Evolutionary conservation across 2,888 invertebrate genomes (phyloP).

Genomic region (Apeira syringaria): DNA sequence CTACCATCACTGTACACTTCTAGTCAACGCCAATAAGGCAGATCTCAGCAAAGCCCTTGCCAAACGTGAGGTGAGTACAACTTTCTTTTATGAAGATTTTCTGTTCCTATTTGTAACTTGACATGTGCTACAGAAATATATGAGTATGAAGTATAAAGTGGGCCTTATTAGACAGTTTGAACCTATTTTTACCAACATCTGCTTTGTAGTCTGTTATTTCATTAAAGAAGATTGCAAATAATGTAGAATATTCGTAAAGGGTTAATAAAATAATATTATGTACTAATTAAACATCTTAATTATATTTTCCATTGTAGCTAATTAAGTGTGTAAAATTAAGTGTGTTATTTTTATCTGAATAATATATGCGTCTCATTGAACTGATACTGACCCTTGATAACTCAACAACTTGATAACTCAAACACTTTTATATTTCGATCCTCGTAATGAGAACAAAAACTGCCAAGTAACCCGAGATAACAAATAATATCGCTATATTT

Average conservation of each 20-base stretch:
- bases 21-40: conserved; percentile 93
- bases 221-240: too few species aligned
- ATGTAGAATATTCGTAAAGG: too few species aligned
- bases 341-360: conserved; percentile 3
- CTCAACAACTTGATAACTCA: conserved; percentile 5
- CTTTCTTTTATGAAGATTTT: conserved; percentile 15
- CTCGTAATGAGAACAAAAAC: background rate
- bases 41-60: conserved; percentile 88
- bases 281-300: background rate
- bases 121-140: too few species aligned
- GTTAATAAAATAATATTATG: too few species aligned
- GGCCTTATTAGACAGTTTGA: too few species aligned
- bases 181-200: too few species aligned
- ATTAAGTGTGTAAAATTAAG: too few species aligned
- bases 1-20: conserved; percentile 99
- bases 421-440: conserved; percentile 7
- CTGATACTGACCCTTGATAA: conserved; percentile 14
- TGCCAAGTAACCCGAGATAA: too few species aligned
- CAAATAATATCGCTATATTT: too few species aligned
- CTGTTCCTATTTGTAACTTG: too few species aligned
- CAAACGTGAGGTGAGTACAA: conserved; percentile 87
- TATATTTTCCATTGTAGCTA: background rate
- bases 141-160: too few species aligned
- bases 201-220: too few species aligned
- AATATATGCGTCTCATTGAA: conserved; percentile 9